phyloP scores from a whole-genome alignment of 2,113 vertebrate genomes.

The Shinisaurus crocodilurus region DNA sequence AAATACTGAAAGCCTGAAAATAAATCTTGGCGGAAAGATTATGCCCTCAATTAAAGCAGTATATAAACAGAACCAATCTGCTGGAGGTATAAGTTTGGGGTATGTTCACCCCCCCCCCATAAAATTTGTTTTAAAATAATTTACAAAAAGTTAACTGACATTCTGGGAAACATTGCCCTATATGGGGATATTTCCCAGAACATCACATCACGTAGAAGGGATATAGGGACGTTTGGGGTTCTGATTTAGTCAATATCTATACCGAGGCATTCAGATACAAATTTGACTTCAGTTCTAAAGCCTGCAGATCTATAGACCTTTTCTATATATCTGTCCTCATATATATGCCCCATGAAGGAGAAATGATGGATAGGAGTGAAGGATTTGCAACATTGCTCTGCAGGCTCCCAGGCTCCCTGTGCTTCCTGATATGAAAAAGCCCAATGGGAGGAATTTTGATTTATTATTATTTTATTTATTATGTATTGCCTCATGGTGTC shows the following conservation, averaged over 20 bases:
- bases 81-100: neutral
- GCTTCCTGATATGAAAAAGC: too few relatives aligned
- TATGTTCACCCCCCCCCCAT: neutral
- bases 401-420: too few relatives aligned
- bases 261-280: neutral
- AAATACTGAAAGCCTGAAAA: neutral
- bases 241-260: neutral
- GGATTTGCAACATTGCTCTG: neutral
- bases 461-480: too few relatives aligned
- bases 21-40: neutral
- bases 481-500: too few relatives aligned
- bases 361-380: neutral
- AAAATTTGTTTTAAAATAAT: neutral
- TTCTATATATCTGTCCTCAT: neutral
- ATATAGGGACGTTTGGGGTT: neutral
- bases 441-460: too few relatives aligned
- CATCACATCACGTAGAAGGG: too few relatives aligned
- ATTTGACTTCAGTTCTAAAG: neutral
- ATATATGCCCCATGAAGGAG: neutral
- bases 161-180: neutral
- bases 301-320: neutral
- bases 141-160: neutral
- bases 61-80: neutral
- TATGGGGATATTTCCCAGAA: neutral
- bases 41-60: constrained; percentile 24